A percentile compares a stretch with the other conserved stretches of the same genome.
Conservation (phyloP, 2,113 vertebrate species). For the Diadophis punctatus region DNA sequence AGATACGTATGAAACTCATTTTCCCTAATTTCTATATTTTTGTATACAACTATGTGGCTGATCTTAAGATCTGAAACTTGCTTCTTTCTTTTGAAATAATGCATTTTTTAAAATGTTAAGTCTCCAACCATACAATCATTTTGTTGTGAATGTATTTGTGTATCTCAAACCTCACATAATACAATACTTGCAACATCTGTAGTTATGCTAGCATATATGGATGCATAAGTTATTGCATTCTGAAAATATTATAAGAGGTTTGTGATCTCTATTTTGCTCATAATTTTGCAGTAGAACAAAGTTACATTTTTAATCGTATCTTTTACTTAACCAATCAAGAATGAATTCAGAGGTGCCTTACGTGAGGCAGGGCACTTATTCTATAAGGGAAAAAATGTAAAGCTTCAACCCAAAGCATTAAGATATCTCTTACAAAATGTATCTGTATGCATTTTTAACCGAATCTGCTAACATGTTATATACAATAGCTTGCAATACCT, state of each 20-base stretch:
- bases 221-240: background rate
- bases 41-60: background rate
- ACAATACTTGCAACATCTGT: background rate
- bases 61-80: background rate
- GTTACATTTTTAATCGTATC: background rate
- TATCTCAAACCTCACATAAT: background rate
- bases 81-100: background rate
- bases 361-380: background rate
- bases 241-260: background rate
- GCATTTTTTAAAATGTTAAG: conserved; percentile 3
- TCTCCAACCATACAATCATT: background rate
- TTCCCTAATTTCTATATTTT: background rate
- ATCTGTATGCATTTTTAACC: background rate
- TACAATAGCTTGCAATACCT: background rate
- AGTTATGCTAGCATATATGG: background rate
- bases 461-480: background rate
- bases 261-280: background rate
- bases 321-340: background rate
- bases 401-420: background rate
- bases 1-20: background rate
- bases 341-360: background rate
- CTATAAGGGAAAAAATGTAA: background rate
- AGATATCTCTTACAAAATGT: background rate
- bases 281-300: background rate
- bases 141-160: background rate